These are phyloP conservation scores for Synanthedon tipuliformis DNA, from an alignment of 2,888 invertebrate species.

Conservation along the genomic window DNA sequence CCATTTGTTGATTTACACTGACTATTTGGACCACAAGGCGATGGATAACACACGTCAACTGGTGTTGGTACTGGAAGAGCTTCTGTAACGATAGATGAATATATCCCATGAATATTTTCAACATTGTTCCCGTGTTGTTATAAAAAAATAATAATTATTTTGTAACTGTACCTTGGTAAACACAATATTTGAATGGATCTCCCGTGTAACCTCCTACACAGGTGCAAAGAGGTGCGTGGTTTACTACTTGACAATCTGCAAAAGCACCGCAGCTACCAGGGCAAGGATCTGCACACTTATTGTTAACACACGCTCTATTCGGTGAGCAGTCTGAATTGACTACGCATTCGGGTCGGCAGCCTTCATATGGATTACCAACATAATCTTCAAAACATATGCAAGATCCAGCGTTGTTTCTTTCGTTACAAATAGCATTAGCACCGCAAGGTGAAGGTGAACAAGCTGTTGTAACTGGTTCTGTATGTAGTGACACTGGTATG, in stretches of 20 bases:
- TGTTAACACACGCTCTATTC: conserved; percentile 76
- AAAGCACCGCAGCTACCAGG: conserved; percentile 82
- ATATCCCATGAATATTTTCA: too few relatives aligned
- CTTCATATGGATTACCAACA: conserved; percentile 83
- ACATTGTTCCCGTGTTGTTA: too few relatives aligned
- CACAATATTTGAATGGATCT: conserved; percentile 79
- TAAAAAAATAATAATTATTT: neutral
- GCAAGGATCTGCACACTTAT: conserved; percentile 82
- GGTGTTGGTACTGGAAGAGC: conserved; percentile 64
- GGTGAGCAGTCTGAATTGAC: conserved; percentile 79
- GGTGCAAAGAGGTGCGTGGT: conserved; percentile 76
- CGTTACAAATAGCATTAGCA: conserved; percentile 73
- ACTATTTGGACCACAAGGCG: conserved; percentile 82
- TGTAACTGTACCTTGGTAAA: conserved; percentile 43
- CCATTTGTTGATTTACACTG: conserved; percentile 78
- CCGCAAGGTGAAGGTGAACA: conserved; percentile 75
- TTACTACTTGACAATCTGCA: conserved; percentile 79
- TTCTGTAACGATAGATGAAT: conserved; percentile 41
- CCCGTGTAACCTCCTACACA: conserved; percentile 78
- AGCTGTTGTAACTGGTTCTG: conserved; percentile 55
- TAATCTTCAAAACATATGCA: conserved; percentile 79
- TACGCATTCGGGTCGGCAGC: conserved; percentile 80
- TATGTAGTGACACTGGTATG: conserved; percentile 34
- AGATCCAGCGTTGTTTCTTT: conserved; percentile 71
- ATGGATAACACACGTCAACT: conserved; percentile 75